A percentile compares a stretch with the other conserved stretches of the same genome.
These are phyloP conservation scores for Cyrtonyx montezumae DNA, from an alignment of 2,113 vertebrate species.

Conservation along the genomic window DNA sequence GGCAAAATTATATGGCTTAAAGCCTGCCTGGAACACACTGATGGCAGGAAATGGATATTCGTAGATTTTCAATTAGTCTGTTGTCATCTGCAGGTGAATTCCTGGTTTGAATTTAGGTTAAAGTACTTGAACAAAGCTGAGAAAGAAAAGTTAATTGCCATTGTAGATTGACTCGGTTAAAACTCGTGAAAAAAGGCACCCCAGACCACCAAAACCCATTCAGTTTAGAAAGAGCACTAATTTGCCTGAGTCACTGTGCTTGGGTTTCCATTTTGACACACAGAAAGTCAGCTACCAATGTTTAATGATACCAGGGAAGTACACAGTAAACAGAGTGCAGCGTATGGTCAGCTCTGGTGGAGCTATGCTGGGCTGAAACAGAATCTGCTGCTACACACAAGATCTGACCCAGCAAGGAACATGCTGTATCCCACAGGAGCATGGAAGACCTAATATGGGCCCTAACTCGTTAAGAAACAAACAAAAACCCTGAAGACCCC, in stretches of 20 bases:
- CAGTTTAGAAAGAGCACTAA: background rate
- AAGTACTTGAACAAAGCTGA: background rate
- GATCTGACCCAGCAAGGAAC: background rate
- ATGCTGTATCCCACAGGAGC: background rate
- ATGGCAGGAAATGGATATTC: background rate
- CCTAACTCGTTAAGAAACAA: background rate
- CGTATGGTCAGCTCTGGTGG: background rate
- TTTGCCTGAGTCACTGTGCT: background rate
- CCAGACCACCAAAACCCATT: rapidly evolving
- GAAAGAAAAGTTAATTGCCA: background rate
- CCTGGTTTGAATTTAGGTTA: background rate
- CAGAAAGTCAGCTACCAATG: background rate
- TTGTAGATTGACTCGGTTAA: background rate
- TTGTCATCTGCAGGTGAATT: background rate
- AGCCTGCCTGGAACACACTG: background rate
- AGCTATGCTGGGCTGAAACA: background rate
- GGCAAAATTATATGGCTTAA: background rate
- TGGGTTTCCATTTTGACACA: rapidly evolving
- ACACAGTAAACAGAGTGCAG: background rate
- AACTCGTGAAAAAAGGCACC: background rate
- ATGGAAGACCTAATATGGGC: background rate
- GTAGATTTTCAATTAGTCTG: background rate
- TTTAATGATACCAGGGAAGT: background rate
- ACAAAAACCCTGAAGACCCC: rapidly evolving
- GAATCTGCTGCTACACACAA: background rate